A percentile compares a stretch with the other conserved stretches of the same genome.
Conservation (phyloP, 2,797 vertebrate species). For the Muraenolepis orangiensis region DNA sequence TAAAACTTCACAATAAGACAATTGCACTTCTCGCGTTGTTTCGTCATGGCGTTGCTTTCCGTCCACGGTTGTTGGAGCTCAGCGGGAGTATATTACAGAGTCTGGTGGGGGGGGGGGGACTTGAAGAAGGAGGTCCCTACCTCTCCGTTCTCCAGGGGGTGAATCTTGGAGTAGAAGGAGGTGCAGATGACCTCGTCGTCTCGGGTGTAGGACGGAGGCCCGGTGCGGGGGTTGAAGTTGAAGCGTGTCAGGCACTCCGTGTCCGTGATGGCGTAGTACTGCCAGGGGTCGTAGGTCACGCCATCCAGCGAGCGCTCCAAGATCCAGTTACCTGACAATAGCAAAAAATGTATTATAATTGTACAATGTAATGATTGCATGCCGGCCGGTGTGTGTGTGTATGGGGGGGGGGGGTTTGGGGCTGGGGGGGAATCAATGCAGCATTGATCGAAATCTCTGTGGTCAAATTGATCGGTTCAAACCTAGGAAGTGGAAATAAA, state of each 20-base stretch:
- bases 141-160: constrained; percentile 97
- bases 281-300: constrained; percentile 85
- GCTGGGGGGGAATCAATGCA: not conserved
- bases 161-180: constrained; percentile 94
- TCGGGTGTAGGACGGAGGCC: constrained; percentile 83
- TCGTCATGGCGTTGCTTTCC: not conserved
- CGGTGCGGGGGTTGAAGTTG: constrained; percentile 82
- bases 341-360: constrained; percentile 1
- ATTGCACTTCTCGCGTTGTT: no score
- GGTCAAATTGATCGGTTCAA: constrained; percentile 32
- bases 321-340: constrained; percentile 84
- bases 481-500: constrained; percentile 49
- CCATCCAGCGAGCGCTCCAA: constrained; percentile 90
- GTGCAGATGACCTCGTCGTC: constrained; percentile 98
- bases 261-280: constrained; percentile 93
- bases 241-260: constrained; percentile 91
- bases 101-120: no score
- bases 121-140: constrained; percentile 66
- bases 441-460: constrained; percentile 13
- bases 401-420: not conserved
- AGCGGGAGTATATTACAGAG: no score
- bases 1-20: no score
- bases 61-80: not conserved
- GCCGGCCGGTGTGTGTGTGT: not conserved
- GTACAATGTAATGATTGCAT: not conserved